Evolutionary conservation across 2,888 invertebrate species (phyloP).

Genomic region (Troides helena): DNA sequence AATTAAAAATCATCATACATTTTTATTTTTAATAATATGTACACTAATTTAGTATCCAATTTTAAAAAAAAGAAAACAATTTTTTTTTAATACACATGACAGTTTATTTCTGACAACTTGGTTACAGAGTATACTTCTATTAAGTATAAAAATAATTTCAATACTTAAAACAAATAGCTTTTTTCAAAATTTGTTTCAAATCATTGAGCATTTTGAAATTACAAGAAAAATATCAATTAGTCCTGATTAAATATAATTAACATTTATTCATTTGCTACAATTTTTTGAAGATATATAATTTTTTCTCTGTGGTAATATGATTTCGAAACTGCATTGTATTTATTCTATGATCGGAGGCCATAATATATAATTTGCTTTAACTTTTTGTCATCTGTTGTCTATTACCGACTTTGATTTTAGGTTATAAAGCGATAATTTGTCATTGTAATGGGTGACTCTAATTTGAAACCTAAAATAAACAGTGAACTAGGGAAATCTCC

Average conservation of each 20-base stretch:
- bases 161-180: too few species aligned
- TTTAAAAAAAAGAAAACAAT: too few species aligned
- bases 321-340: not conserved
- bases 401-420: slow-evolving; percentile 40
- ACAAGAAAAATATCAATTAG: too few species aligned
- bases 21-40: too few species aligned
- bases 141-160: too few species aligned
- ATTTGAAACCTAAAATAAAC: slow-evolving; percentile 62
- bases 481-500: slow-evolving; percentile 57
- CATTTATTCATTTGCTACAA: not conserved
- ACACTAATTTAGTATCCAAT: too few species aligned
- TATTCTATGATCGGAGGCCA: slow-evolving; percentile 26
- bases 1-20: too few species aligned
- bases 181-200: too few species aligned
- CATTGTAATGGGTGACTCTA: slow-evolving; percentile 70
- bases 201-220: too few species aligned
- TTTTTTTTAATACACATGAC: too few species aligned
- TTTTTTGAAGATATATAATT: not conserved
- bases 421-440: slow-evolving; percentile 43
- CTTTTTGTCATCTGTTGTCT: slow-evolving; percentile 33
- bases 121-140: too few species aligned
- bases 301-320: not conserved
- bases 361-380: not conserved
- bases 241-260: not conserved
- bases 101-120: too few species aligned